These are phyloP conservation scores for Andrena bucephala DNA, from an alignment of 2,888 invertebrate species.

Conservation along the genomic window DNA sequence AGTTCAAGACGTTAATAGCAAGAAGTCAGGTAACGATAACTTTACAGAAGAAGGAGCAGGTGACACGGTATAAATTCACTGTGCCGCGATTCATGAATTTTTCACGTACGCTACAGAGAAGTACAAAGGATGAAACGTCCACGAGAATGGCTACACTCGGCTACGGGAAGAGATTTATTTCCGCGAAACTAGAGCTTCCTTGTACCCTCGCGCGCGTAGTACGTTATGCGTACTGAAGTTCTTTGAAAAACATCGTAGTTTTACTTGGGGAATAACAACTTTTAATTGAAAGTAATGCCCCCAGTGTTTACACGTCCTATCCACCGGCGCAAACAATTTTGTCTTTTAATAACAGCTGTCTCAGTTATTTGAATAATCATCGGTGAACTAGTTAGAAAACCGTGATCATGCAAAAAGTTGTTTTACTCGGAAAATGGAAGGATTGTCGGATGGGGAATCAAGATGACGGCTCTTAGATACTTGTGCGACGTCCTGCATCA, in stretches of 20 bases:
- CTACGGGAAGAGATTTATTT: not conserved
- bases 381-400: not conserved
- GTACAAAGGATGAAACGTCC: not conserved
- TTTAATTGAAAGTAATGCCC: not conserved
- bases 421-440: slow-evolving; percentile 1
- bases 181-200: not conserved
- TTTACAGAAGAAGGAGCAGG: not conserved
- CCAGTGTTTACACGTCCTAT: not conserved
- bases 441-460: no score
- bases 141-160: not conserved
- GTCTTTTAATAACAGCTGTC: not conserved
- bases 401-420: not conserved
- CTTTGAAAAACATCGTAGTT: not conserved
- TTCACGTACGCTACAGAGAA: not conserved
- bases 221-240: not conserved
- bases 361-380: not conserved
- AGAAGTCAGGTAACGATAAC: not conserved
- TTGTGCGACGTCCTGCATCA: no score
- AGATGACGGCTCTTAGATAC: no score
- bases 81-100: not conserved
- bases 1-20: not conserved
- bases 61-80: not conserved
- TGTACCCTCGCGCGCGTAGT: not conserved
- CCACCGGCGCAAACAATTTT: not conserved
- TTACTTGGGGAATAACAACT: not conserved